Evolutionary conservation across 2,888 invertebrate genomes (phyloP).

Genomic region (Diarsia dahlii): DNA sequence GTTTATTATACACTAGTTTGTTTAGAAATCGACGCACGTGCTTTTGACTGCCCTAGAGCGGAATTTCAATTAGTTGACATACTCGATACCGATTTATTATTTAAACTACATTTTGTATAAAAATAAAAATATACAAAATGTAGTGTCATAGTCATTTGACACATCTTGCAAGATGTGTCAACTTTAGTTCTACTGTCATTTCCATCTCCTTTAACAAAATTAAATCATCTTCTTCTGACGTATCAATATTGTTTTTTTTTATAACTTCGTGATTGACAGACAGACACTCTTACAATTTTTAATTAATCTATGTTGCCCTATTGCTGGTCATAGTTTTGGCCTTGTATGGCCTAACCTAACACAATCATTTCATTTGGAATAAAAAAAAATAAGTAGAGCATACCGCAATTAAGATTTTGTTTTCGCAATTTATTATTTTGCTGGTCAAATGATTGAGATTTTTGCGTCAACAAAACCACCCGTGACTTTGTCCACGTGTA

Average conservation of each 20-base stretch:
- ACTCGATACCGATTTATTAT: neutral
- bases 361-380: no score
- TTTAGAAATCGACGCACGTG: neutral
- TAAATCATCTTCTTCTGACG: neutral
- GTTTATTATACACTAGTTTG: neutral
- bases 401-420: neutral
- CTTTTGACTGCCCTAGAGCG: neutral
- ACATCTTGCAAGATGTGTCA: no score
- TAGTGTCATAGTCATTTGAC: no score
- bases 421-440: neutral
- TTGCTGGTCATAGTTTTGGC: neutral
- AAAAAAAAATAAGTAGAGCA: neutral
- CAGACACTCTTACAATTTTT: neutral
- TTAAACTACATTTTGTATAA: neutral
- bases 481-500: no score
- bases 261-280: neutral
- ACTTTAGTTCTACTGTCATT: no score
- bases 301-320: neutral
- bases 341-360: neutral
- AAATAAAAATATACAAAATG: no score
- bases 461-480: neutral
- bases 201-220: neutral
- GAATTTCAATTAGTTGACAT: neutral
- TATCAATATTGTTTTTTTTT: neutral
- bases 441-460: neutral